Conservation (phyloP, 2,797 vertebrate genomes). For the Rhincodon typus region DNA sequence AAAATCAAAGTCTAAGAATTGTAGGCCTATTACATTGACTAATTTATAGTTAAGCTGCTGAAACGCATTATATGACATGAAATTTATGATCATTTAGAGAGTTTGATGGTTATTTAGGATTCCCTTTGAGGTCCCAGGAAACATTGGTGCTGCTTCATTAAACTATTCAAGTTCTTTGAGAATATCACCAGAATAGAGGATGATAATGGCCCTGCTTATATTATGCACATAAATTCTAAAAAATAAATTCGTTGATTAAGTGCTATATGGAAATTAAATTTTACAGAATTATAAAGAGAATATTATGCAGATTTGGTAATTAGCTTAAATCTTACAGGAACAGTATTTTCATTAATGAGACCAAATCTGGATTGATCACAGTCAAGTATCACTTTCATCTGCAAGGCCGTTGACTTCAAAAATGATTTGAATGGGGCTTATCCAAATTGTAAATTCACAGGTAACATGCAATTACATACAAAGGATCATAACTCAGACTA, state of each 20-base stretch:
- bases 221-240: neutral
- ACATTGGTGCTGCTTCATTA: neutral
- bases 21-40: neutral
- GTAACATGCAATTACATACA: neutral
- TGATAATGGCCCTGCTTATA: neutral
- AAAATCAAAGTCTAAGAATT: neutral
- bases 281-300: neutral
- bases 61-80: neutral
- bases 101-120: neutral
- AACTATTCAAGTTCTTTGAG: conserved; percentile 3
- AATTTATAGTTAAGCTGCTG: neutral
- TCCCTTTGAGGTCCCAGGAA: neutral
- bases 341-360: neutral
- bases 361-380: neutral
- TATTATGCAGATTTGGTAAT: neutral
- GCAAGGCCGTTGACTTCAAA: neutral
- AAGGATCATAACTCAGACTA: neutral
- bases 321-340: neutral
- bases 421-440: neutral
- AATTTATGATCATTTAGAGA: neutral
- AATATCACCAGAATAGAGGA: neutral
- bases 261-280: neutral
- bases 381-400: neutral
- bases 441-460: neutral
- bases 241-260: neutral